Evolutionary conservation across 2,113 vertebrate genomes (phyloP).

Genomic region (Mastomys coucha): DNA sequence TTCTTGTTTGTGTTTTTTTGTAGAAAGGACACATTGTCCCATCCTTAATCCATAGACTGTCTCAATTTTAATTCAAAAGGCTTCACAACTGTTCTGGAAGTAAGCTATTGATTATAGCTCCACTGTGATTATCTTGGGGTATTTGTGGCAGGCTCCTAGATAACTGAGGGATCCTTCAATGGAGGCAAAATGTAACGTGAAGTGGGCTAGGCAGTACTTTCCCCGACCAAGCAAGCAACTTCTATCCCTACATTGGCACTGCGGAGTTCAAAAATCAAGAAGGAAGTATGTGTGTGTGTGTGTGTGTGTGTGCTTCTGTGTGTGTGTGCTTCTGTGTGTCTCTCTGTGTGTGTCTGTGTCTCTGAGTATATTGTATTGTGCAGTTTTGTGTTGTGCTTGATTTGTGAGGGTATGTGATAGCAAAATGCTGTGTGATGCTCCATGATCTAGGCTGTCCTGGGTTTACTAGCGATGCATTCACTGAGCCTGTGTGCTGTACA

Average conservation of each 20-base stretch:
- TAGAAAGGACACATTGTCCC: constrained; percentile 15
- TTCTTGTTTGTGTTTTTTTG: neutral
- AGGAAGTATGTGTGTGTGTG: neutral
- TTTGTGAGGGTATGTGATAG: neutral
- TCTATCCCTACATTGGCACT: neutral
- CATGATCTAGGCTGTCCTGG: neutral
- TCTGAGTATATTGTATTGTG: neutral
- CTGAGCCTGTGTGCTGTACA: neutral
- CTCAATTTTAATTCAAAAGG: constrained; percentile 46
- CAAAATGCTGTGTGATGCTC: neutral
- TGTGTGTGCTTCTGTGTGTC: neutral
- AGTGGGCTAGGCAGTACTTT: neutral
- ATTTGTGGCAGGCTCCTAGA: neutral
- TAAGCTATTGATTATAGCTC: neutral
- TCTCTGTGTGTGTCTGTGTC: neutral
- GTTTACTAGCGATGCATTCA: neutral
- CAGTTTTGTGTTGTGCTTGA: neutral
- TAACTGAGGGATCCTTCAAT: neutral
- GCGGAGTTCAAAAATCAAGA: neutral
- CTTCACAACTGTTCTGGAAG: constrained; percentile 19
- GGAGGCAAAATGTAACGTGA: neutral
- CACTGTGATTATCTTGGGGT: neutral
- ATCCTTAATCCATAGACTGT: neutral
- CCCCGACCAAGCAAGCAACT: neutral
- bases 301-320: neutral